Conservation (phyloP, 2,888 invertebrate species). For the Hanleya hanleyi region DNA sequence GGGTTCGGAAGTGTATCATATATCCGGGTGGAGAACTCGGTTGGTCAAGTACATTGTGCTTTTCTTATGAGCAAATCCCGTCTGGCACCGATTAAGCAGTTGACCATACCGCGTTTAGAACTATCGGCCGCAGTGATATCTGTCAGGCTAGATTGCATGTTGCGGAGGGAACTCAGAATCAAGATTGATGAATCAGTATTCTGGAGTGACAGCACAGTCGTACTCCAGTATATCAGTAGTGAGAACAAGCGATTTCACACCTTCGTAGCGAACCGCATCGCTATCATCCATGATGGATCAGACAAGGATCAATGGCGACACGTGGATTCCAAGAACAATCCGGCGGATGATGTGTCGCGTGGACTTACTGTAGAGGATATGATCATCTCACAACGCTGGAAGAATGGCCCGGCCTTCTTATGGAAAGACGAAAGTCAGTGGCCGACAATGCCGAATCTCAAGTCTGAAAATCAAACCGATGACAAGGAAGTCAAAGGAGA, state of each 20-base stretch:
- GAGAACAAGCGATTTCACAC: too few relatives aligned
- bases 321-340: too few relatives aligned
- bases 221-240: too few relatives aligned
- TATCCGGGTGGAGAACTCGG: slow-evolving; percentile 18
- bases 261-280: too few relatives aligned
- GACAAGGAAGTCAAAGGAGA: too few relatives aligned
- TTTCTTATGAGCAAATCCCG: slow-evolving; percentile 28
- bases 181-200: slow-evolving; percentile 20
- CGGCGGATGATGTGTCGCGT: too few relatives aligned
- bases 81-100: slow-evolving; percentile 27
- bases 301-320: too few relatives aligned
- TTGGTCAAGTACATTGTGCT: slow-evolving; percentile 6
- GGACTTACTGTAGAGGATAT: slow-evolving; percentile 9
- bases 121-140: slow-evolving; percentile 21
- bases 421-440: slow-evolving; percentile 8
- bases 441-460: too few relatives aligned
- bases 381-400: slow-evolving; percentile 1
- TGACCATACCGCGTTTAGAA: slow-evolving; percentile 23
- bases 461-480: too few relatives aligned
- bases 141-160: slow-evolving; percentile 20
- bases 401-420: slow-evolving; percentile 9
- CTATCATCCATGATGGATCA: too few relatives aligned
- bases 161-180: slow-evolving; percentile 18
- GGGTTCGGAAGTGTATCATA: slow-evolving; percentile 32
- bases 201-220: too few relatives aligned